Evolutionary conservation across 2,888 invertebrate species (phyloP).

Genomic region (Tinea trinotella): DNA sequence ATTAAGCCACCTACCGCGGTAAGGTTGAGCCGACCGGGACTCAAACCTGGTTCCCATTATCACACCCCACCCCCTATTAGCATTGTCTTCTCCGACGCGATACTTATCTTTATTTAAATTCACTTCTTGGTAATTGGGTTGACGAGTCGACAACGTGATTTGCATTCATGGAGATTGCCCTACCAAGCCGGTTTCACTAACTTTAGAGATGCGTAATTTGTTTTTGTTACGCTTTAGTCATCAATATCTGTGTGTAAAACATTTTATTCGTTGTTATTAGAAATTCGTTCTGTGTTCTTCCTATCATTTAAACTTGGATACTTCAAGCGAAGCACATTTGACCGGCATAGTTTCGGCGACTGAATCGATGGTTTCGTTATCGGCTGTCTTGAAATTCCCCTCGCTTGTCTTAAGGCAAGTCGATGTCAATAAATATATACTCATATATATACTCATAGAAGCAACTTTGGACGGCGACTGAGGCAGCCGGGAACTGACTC

Average conservation of each 20-base stretch:
- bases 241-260: neutral
- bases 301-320: no score
- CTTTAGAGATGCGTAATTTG: constrained; percentile 56
- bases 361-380: no score
- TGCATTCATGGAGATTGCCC: constrained; percentile 71
- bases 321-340: no score
- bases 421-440: no score
- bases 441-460: no score
- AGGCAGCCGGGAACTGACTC: no score
- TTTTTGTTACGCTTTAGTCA: constrained; percentile 47
- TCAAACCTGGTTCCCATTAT: constrained; percentile 38
- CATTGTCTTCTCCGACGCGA: constrained; percentile 71
- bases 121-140: constrained; percentile 73
- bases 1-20: constrained; percentile 65
- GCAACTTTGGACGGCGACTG: no score
- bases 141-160: constrained; percentile 73
- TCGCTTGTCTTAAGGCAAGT: no score
- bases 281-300: no score
- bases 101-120: constrained; percentile 74
- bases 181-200: constrained; percentile 49
- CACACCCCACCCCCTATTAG: constrained; percentile 69
- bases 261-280: neutral
- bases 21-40: constrained; percentile 19
- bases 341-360: no score
- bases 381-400: no score